Base-by-base conservation (phyloP, 2,888 invertebrate genomes). In the Phymatocera aterrima region DNA sequence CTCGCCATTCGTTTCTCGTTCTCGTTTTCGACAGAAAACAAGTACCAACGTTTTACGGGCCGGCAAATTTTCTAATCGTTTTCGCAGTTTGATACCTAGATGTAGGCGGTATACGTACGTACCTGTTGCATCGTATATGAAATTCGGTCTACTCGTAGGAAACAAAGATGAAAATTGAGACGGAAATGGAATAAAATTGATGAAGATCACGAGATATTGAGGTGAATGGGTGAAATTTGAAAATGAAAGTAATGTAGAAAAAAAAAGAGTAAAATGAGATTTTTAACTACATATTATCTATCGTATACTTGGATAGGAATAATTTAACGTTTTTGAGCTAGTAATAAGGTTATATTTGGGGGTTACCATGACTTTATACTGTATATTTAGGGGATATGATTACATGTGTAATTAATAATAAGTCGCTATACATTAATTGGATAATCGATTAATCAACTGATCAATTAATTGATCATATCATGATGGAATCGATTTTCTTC, bases 161-260 rank as follows among this genome's bases (percentile, higher is more conserved):
- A 77, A 79, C 78, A 74, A 79, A 78, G 61, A 43, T 78, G 61
- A 78, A 79, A 80, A 78, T 79, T 79, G 79, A 80, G 81, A 79
- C 79, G 40, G 81, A 78, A 77, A 40, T 40, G 46, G 46, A 68
- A 24, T 43, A 15, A 34, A 5, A 46, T 1, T 15, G 3, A 46
- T 15, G n/a, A 46, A 15, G n/a, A 46, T 15, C 12, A 3, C 10
- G 18, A 40, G 21, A 64, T 43, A 48, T 28, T 10, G n/a, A 79
- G 70, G 65, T 77, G 64, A 65, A 15, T 31, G 64, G 24, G 46
- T 43, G 48, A 77, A 72, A 57, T 12, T 75, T 54, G 5, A 21
- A 46, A 51, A 61, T 15, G n/a, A 77, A 60, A 77, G 48, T 21
- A 31, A 40, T 40, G 40, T 5, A 40, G 40, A 40, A n/a, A n/a